Base-by-base conservation (phyloP, 2,113 vertebrate species). In the Grammomys surdaster region DNA sequence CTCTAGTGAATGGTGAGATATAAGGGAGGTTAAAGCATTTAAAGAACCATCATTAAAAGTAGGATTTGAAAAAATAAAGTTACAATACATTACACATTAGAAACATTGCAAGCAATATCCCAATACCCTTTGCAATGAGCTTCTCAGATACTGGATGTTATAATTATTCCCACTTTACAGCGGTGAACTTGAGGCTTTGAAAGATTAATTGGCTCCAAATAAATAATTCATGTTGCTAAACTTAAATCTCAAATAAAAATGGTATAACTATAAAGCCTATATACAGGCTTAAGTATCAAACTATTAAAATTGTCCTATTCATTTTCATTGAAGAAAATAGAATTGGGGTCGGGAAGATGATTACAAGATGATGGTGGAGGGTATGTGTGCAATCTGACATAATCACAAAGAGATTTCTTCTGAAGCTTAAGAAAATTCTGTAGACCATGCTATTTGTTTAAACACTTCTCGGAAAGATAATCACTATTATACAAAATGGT, bases 281-380 rank as follows among this genome's bases (percentile, higher is more conserved):
- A 89, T 90, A 73, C 16, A 89, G 2, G 36, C 24, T 81, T 91
- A 95, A 89, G 69, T 13, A 85, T 31, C 13, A 95, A 92, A 77
- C 31, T 72, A 56, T 46, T n/a, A 54, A 36, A 81, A 91, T 67
- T 81, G 5, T 16, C 90, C 56, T n/a, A 46, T 76, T 86, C 69
- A 91, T 88, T 93, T 96, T 94, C 26, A 84, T 43, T 92, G 69
- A 95, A 91, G 17, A 91, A 96, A 94, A 90, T n/a, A 26, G 48
- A 93, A 91, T 56, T 87, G 63, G 16, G 36, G 4, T 7, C 17
- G 1, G 8, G 87, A 48, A 94, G 7, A 90, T 17, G 12, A 40
- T 17, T 91, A 12, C 40, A 93, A 94, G 46, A 70, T 58, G 51
- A 85, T 65, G n/a, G 58, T 58, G 9, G 54, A 78, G 24, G 51